Evolutionary conservation across 2,113 vertebrate species (phyloP), one percentile per base, ranked within the genome.

Genomic region (Garra rufa): DNA sequence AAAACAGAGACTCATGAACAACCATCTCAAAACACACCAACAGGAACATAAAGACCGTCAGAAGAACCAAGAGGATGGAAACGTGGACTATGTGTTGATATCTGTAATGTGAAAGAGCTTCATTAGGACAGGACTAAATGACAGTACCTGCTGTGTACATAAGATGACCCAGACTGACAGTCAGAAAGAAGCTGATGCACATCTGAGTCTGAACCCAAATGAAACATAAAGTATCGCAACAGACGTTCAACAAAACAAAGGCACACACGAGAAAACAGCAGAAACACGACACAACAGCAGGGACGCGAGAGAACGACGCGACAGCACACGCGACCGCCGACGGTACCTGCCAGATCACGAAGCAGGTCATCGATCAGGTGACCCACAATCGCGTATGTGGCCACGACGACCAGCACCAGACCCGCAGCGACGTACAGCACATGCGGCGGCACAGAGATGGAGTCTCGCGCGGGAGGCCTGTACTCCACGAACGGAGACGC

Each of bases 301-400:
- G 41, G 50, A 24, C 30, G 26, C 43, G 46, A 10, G 8, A 19
- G 44, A 75, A 84, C 44, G 83, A 26, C n/a, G n/a, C n/a, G n/a
- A n/a, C n/a, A n/a, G n/a, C n/a, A n/a, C 71, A 73, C 92, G 52
- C 14, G 46, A 7, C 17, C 50, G 44, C 44, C 4, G 57, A 9
- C 11, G 61, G 63, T 96, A 98, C 97, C 97, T 0, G 96, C 94
- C 0, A 98, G 91, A 90, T 97, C 96, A 6, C 97, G 97, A 57
- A 94, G 85, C 43, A 98, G 94, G 91, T 98, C 97, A 85, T 95
- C 95, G 88, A 98, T 96, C 85, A 98, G 96, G 89, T 98, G 97
- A 4, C 97, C 97, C 28, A 97, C 96, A 0, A 98, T 96, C 90
- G 96, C 96, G 0, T 97, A 98, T 0, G 96, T 96, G 63, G 95